phyloP scores from a whole-genome alignment of 2,797 vertebrate genomes.

The Carduelis carduelis region DNA sequence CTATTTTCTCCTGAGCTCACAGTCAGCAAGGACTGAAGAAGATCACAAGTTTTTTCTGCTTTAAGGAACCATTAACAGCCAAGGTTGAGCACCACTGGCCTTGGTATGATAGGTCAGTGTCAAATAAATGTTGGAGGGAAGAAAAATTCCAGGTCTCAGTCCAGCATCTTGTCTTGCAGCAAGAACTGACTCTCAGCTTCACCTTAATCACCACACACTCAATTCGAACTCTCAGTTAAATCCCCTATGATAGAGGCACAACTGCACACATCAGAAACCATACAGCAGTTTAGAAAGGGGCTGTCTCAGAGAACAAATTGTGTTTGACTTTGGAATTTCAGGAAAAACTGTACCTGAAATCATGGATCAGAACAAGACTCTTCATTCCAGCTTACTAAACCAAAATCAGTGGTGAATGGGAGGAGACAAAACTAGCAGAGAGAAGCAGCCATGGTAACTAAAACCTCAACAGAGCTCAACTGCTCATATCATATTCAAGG shows the following conservation, averaged over 20 bases:
- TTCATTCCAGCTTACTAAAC: background rate
- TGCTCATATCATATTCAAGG: background rate
- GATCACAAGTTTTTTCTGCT: background rate
- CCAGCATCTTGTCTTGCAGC: background rate
- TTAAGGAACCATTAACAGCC: background rate
- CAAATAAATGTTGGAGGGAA: background rate
- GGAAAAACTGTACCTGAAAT: background rate
- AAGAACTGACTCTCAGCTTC: background rate
- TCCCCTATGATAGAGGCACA: background rate
- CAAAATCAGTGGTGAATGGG: background rate
- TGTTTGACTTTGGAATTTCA: background rate
- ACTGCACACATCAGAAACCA: background rate
- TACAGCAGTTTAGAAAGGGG: background rate
- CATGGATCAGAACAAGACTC: background rate
- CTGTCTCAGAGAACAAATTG: background rate
- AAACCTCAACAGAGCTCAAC: background rate
- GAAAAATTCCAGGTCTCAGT: background rate
- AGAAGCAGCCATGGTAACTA: background rate
- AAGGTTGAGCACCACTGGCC: rapidly evolving
- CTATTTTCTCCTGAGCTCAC: background rate
- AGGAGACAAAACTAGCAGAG: background rate
- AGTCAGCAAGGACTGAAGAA: background rate
- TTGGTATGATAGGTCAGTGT: background rate
- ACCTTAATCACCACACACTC: background rate
- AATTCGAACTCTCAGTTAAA: background rate